Conservation (phyloP, 2,888 invertebrate species). For the Pogonocherus hispidulus region DNA sequence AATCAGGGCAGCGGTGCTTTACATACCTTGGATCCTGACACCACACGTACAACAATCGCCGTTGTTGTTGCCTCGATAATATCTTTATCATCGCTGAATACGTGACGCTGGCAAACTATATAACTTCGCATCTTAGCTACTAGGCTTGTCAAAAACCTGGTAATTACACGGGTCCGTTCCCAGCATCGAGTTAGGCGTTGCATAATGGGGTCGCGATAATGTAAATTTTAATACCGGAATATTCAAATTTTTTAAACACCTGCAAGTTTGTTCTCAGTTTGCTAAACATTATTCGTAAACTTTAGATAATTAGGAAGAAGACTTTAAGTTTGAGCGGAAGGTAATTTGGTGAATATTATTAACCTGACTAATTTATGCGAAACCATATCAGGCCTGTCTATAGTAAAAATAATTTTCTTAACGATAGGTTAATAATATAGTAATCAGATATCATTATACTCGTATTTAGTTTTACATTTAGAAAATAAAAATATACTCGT, state of each 20-base stretch:
- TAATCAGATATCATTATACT: too few species aligned
- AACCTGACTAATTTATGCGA: constrained; percentile 45
- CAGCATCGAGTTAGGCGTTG: constrained; percentile 19
- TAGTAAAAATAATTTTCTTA: too few species aligned
- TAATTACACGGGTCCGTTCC: constrained; percentile 15
- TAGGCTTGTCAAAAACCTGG: constrained; percentile 8
- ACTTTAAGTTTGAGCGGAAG: constrained; percentile 43
- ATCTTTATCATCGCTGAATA: neutral
- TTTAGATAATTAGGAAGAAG: constrained; percentile 49
- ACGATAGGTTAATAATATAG: too few species aligned
- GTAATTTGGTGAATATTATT: constrained; percentile 47
- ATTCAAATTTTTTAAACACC: constrained; percentile 52
- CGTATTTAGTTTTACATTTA: too few species aligned
- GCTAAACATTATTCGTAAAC: constrained; percentile 53
- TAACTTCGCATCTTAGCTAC: neutral
- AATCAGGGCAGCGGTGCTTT: neutral
- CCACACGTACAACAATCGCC: neutral
- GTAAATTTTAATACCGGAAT: constrained; percentile 51
- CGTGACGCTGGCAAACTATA: neutral
- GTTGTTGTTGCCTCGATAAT: neutral
- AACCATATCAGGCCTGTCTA: neutral
- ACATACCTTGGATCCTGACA: constrained; percentile 6
- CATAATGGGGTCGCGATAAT: constrained; percentile 43
- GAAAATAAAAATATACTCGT: too few species aligned
- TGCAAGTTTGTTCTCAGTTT: constrained; percentile 49